Evolutionary conservation across 2,888 invertebrate species (phyloP).

Genomic region (Synergus umbraculus): DNA sequence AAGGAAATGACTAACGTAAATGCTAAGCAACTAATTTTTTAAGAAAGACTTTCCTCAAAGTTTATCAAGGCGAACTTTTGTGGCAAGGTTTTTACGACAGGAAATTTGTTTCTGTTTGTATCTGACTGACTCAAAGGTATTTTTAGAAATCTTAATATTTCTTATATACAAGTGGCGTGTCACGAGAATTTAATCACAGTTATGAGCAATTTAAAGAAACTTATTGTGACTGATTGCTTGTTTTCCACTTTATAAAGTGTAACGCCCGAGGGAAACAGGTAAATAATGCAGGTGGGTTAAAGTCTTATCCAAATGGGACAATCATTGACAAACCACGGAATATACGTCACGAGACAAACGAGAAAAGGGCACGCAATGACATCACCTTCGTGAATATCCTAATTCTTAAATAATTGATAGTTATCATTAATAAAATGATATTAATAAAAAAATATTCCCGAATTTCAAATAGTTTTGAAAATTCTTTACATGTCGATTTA

Average conservation of each 20-base stretch:
- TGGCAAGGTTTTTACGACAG: background rate
- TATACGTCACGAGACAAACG: background rate
- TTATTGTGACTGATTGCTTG: background rate
- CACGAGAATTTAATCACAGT: background rate
- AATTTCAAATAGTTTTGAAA: too few relatives aligned
- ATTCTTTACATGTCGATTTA: too few relatives aligned
- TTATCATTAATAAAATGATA: background rate
- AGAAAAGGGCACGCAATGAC: background rate
- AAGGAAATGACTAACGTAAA: too few relatives aligned
- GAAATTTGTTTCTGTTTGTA: background rate
- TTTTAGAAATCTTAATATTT: background rate
- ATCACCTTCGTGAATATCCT: background rate
- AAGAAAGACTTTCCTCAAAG: background rate
- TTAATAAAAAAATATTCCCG: too few relatives aligned
- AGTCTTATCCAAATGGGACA: background rate
- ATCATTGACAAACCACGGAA: conserved; percentile 25
- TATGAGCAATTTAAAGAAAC: background rate
- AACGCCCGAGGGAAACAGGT: background rate
- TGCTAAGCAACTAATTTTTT: too few relatives aligned
- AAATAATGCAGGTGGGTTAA: background rate
- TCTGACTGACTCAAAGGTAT: background rate
- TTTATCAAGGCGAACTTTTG: background rate
- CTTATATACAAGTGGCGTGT: background rate
- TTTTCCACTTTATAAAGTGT: background rate
- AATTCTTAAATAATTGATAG: background rate